Base-by-base conservation (phyloP, 2,888 invertebrate species). In the Epiblema foenella region DNA sequence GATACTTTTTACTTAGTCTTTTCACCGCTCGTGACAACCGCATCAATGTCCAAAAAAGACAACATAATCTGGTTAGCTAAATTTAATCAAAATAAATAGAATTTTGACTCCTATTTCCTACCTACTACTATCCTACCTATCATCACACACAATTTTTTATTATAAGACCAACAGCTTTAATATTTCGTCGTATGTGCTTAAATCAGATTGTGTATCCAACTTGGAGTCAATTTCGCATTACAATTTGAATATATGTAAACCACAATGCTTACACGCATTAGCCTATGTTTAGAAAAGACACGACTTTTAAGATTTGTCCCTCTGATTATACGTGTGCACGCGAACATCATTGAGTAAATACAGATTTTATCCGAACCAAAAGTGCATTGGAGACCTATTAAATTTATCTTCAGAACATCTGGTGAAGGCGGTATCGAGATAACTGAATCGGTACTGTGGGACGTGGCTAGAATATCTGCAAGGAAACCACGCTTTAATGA, bases 341-440 rank as follows among this genome's bases (percentile, higher is more conserved):
- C 2, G 15, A 46, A 46, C 46, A 46, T 24, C n/a, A 62, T 49
- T 62, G 17, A 49, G 49, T 15, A 52, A 51, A 20, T 52, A 24
- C 42, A 46, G 60, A 68, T 24, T 33, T 18, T 42, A 63, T 64
- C 63, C 24, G 18, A 20, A 39, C 37, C 57, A 39, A 52, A 65
- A 59, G 46, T 69, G 62, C 60, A 42, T 51, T 29, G 42, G 62
- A 29, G 49, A 63, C 63, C 29, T 51, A 64, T 69, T 65, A 52
- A 58, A 24, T n/a, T 69, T 58, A 69, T 69, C 64, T 51, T 68
- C 18, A 11, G 52, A 51, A 57, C 46, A 69, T 69, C 69, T 46
- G 17, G 56, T 49, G 64, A 69, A 51, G 64, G 58, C 69, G 64
- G 62, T 33, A 39, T 58, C 58, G 37, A 59, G 67, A 58, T 58